Evolutionary conservation across 2,888 invertebrate genomes (phyloP).

Genomic region (Xestia xanthographa): DNA sequence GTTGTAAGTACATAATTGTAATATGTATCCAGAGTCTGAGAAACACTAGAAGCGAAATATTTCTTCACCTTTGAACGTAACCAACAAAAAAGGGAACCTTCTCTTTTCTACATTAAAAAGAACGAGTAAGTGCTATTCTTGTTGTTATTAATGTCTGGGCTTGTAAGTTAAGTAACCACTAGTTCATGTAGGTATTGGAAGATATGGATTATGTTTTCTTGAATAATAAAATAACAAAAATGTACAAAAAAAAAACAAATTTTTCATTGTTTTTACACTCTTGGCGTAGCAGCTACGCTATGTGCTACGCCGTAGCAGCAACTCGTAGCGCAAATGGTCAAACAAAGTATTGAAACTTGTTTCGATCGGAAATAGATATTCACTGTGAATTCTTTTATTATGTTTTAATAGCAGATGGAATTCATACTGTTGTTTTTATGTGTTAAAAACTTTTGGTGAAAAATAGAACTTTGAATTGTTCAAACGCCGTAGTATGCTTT

Average conservation of each 20-base stretch:
- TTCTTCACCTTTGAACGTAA: background rate
- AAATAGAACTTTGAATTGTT: background rate
- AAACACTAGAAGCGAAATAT: background rate
- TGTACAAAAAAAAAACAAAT: too few species aligned
- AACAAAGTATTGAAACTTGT: background rate
- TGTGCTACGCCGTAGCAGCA: slow-evolving; percentile 18
- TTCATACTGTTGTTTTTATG: background rate
- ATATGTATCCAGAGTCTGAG: background rate
- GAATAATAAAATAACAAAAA: background rate
- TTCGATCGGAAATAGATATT: background rate
- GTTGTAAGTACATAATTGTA: slow-evolving; percentile 7
- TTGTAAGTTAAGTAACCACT: slow-evolving; percentile 8
- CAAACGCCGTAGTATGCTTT: background rate
- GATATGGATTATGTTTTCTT: background rate
- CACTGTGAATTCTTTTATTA: background rate
- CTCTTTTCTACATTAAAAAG: background rate
- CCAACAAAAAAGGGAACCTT: background rate
- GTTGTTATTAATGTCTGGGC: slow-evolving; percentile 6
- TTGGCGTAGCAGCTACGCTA: slow-evolving; percentile 6
- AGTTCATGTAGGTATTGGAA: background rate
- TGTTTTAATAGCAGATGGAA: background rate
- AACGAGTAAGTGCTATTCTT: background rate
- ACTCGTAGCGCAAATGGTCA: slow-evolving; percentile 8
- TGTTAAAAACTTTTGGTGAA: background rate
- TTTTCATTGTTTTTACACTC: background rate